Conservation (phyloP, 2,888 invertebrate genomes). For the Congeria kusceri region DNA sequence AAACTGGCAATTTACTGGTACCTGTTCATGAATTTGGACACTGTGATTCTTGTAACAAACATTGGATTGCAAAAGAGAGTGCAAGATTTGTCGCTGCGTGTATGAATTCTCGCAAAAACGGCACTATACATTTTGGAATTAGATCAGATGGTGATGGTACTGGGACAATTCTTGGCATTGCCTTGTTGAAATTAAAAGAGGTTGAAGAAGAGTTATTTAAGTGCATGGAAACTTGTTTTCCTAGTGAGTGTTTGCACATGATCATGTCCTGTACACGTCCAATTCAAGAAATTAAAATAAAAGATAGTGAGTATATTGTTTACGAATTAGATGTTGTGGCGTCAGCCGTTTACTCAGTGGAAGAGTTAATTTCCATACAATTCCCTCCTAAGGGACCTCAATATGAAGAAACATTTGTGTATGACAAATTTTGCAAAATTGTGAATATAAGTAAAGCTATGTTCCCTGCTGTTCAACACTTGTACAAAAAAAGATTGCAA, state of each 20-base stretch:
- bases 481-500: constrained; percentile 10
- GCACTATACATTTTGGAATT: constrained; percentile 52
- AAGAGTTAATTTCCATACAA: constrained; percentile 1
- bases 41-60: not conserved
- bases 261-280: constrained; percentile 29
- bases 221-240: constrained; percentile 18
- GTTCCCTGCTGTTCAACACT: not conserved
- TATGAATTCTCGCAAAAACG: constrained; percentile 38
- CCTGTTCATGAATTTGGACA: constrained; percentile 35
- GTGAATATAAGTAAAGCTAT: not conserved
- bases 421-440: constrained; percentile 16
- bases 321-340: constrained; percentile 44
- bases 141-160: not conserved
- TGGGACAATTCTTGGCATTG: constrained; percentile 30
- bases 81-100: constrained; percentile 33
- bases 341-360: not conserved
- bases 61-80: constrained; percentile 32
- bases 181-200: not conserved
- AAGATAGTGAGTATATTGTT: constrained; percentile 9
- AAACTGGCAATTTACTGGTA: constrained; percentile 30
- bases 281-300: constrained; percentile 18
- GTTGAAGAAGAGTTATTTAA: constrained; percentile 16
- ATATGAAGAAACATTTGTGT: constrained; percentile 2
- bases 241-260: not conserved
- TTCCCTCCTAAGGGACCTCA: constrained; percentile 43